A percentile compares a stretch with the other conserved stretches of the same genome.
These are phyloP conservation scores for Myiotriccus ornatus DNA, from an alignment of 2,797 vertebrate genomes.

Conservation along the genomic window DNA sequence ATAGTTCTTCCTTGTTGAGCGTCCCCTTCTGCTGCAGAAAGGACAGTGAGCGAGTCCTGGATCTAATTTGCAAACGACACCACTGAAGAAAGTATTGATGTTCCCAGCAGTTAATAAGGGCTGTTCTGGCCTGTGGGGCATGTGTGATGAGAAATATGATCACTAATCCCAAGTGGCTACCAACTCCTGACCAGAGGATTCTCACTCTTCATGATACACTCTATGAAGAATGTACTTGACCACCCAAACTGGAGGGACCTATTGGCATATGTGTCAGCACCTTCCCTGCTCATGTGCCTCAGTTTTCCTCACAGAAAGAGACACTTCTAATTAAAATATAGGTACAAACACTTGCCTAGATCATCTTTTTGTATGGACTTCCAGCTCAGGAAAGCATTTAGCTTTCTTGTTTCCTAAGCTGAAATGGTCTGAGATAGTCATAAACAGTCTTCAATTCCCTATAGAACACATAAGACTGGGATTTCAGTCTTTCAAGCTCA, in stretches of 20 bases:
- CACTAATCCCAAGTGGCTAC: background rate
- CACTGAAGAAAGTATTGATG: background rate
- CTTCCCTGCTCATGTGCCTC: fast-evolving
- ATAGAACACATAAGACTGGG: background rate
- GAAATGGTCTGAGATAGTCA: background rate
- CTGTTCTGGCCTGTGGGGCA: background rate
- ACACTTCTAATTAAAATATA: background rate
- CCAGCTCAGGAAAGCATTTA: background rate
- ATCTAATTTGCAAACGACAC: background rate
- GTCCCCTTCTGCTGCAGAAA: background rate
- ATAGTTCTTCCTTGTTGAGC: background rate
- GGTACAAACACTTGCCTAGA: background rate
- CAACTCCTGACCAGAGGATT: background rate
- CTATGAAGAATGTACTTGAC: background rate
- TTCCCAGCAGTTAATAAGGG: background rate
- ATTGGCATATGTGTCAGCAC: background rate
- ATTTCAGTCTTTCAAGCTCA: background rate
- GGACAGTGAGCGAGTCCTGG: background rate
- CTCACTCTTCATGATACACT: background rate
- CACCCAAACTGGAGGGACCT: background rate
- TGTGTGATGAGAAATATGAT: background rate
- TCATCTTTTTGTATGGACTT: background rate
- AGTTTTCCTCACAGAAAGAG: background rate
- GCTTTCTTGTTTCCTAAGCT: background rate
- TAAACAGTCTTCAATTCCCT: background rate